Evolutionary conservation across 2,888 invertebrate species (phyloP), one percentile per base, ranked within the genome.

Genomic region (Oxystoma pomonae): DNA sequence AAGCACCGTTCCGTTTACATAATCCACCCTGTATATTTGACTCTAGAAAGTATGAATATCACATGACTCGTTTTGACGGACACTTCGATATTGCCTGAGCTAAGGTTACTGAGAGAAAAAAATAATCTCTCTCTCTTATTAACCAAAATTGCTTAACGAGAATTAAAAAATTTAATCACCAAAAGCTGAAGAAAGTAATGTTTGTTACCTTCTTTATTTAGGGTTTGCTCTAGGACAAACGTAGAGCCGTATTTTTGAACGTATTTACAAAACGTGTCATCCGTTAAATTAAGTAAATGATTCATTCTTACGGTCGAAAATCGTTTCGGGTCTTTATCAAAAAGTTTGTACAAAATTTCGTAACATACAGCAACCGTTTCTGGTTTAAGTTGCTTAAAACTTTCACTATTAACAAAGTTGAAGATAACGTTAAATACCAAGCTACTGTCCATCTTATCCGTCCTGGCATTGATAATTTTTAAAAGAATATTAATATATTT

Each of bases 211-310:
- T 60, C 56, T 35, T 60, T 22, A 50, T 65, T 60, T 18, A 65
- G 49, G 21, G 59, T 63, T 55, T 59, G 64, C 19, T 67, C 55
- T 57, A 66, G 62, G 51, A 73, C 64, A 70, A 69, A 74, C 58
- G 75, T 69, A 68, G 75, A 75, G 22, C 79, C 80, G 66, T 76
- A 76, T 57, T 73, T 67, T 18, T 78, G 64, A 65, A 79, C 72
- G 70, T 80, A 76, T 63, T 75, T 72, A 69, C 77, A 78, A 65
- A 78, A 77, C 12, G 74, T 69, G 62, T 78, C 71, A 59, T 76
- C 66, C 1, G 77, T 65, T 59, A 75, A 65, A 5, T 68, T 62
- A 55, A 73, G 67, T 57, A 82, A 53, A 5, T 71, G 61, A 20
- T 72, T 56, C 19, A 74, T 35, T 57, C 67, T 60, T 12, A 62